Conservation (phyloP, 2,888 invertebrate genomes). For the Diarsia dahlii region DNA sequence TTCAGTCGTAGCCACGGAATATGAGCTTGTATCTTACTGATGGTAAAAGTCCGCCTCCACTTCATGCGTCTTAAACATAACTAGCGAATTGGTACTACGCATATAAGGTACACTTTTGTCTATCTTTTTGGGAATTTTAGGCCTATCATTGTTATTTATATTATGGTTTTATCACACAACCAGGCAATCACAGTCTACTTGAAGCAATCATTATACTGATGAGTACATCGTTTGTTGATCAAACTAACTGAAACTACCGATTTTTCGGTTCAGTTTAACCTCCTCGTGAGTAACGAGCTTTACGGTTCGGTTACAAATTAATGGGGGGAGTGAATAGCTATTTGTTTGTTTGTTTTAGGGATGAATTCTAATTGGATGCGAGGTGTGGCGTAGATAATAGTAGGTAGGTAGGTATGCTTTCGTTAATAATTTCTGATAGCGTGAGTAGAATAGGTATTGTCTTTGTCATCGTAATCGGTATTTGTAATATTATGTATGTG, state of each 20-base stretch:
- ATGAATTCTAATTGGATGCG: slow-evolving; percentile 43
- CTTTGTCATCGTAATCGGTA: slow-evolving; percentile 3
- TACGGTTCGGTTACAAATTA: slow-evolving; percentile 40
- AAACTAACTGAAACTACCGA: neutral
- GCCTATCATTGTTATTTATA: neutral
- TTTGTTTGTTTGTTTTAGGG: slow-evolving; percentile 48
- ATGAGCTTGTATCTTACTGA: no score
- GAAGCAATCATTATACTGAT: slow-evolving; percentile 1
- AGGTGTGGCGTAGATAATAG: slow-evolving; percentile 17
- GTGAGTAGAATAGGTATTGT: slow-evolving; percentile 3
- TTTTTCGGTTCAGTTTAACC: neutral
- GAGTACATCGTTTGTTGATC: neutral
- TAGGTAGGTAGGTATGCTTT: slow-evolving; percentile 16
- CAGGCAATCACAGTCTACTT: neutral
- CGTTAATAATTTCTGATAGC: slow-evolving; percentile 32
- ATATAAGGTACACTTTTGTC: no score
- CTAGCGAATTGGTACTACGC: no score
- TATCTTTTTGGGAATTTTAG: neutral
- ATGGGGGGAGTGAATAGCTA: slow-evolving; percentile 30
- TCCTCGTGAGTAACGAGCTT: neutral
- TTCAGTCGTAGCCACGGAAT: no score
- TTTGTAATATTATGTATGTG: slow-evolving; percentile 14
- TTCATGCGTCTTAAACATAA: no score
- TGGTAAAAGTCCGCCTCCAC: no score
- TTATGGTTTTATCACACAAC: neutral